A percentile compares a stretch with the other conserved stretches of the same genome.
These are phyloP conservation scores for Pandion haliaetus DNA, from an alignment of 2,113 vertebrate species.

Conservation along the genomic window DNA sequence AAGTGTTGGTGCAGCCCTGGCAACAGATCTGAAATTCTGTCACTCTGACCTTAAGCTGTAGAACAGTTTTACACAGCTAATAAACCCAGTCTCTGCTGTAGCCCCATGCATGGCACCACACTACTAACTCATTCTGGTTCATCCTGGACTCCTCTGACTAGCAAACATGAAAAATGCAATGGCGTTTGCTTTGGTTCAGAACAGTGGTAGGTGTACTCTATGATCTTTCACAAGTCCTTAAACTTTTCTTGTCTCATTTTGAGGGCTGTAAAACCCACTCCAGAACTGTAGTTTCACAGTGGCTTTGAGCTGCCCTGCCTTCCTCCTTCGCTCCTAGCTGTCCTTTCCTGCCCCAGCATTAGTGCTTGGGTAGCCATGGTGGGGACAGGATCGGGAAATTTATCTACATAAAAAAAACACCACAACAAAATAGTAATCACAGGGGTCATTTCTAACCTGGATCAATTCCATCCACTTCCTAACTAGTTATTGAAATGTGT, in stretches of 20 bases:
- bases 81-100: neutral
- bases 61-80: neutral
- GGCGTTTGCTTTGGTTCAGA: neutral
- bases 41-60: neutral
- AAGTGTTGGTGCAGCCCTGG: neutral
- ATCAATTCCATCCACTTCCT: neutral
- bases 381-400: neutral
- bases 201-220: accelerated
- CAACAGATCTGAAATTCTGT: neutral
- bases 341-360: neutral
- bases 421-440: neutral
- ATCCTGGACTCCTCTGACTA: neutral
- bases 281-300: neutral
- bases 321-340: neutral
- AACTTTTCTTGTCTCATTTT: neutral
- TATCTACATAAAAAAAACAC: neutral
- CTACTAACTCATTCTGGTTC: neutral
- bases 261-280: neutral
- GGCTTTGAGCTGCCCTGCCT: neutral
- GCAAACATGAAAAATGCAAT: neutral
- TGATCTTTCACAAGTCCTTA: neutral
- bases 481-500: neutral
- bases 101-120: neutral
- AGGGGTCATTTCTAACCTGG: neutral
- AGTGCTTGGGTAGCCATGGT: neutral